A percentile compares a stretch with the other conserved stretches of the same genome.
phyloP scores from a whole-genome alignment of 2,888 invertebrate species.

The Ormyrus rosae region DNA sequence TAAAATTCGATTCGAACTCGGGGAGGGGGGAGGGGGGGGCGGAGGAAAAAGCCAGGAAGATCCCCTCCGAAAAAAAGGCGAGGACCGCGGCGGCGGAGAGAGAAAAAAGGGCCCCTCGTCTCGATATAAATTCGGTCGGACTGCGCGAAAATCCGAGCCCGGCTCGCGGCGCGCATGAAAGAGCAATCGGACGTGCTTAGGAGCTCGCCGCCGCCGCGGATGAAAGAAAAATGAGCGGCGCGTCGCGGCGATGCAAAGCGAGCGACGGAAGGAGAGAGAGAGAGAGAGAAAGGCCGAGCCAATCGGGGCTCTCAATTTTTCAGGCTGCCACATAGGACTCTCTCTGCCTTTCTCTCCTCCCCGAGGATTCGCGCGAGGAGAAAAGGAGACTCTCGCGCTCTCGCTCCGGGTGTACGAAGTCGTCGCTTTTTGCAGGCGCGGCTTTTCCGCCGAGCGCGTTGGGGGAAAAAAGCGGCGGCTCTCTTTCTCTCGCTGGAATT shows the following conservation, averaged over 20 bases:
- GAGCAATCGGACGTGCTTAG: conserved; percentile 33
- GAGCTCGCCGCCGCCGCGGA: neutral
- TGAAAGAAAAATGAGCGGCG: conserved; percentile 44
- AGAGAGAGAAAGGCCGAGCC: conserved; percentile 12
- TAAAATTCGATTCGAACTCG: neutral
- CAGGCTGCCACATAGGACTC: conserved; percentile 40
- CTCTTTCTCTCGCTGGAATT: conserved; percentile 4
- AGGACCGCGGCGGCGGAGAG: no score
- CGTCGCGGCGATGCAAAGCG: conserved; percentile 10
- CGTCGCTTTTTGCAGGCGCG: no score
- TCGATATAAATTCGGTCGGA: conserved; percentile 7
- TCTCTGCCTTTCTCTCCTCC: neutral
- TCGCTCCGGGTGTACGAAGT: neutral
- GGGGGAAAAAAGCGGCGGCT: neutral
- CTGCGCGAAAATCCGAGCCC: conserved; percentile 23
- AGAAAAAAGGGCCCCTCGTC: neutral
- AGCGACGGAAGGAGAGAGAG: neutral
- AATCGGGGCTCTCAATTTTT: conserved; percentile 47
- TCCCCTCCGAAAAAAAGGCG: no score
- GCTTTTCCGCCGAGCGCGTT: neutral
- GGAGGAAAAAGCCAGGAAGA: no score
- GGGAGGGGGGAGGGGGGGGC: neutral
- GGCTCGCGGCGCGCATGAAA: conserved; percentile 21
- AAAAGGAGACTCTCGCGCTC: neutral
- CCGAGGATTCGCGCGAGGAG: neutral